Base-by-base conservation (phyloP, 1,140 invertebrate genomes). In the Drosophila obscura region DNA sequence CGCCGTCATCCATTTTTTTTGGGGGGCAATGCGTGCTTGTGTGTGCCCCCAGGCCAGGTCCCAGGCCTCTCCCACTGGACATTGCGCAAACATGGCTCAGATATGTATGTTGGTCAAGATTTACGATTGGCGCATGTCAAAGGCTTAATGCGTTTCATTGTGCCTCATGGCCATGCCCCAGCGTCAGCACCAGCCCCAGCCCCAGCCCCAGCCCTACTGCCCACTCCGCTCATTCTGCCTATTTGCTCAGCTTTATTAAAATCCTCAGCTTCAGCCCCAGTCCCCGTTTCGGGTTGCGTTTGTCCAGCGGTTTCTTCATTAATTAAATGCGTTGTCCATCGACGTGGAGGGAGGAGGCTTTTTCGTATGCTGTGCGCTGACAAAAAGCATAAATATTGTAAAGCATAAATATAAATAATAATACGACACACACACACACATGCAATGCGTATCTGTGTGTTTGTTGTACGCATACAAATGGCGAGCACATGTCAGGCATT, bases 91-190 rank as follows among this genome's bases (percentile, higher is more conserved):
- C 84, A 88, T 73, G 66, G 81, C 64, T 90, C 75, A 90, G 87
- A 90, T 90, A 90, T 90, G 87, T 88, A 90, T 90, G 87, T 88
- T 90, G 85, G 77, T 74, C 85, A 90, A 90, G 87, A 90, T 90
- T 90, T 90, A 90, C 87, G 87, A 90, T 87, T 90, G 87, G 79
- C 87, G 87, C 87, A 90, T 90, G 87, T 90, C 87, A 90, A 90
- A 90, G 87, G 87, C 87, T 90, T 90, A 90, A 90, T 79, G 77
- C 73, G 67, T 61, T 48, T 56, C 58, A 39, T 35, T 51, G 31
- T 7, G 57, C 44, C 44, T 43, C 16, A 15, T 57, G 45, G 24
- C 56, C 67, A 24, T 13, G 28, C 39, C 9, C 13, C 52, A n/a
- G 11, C 9, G 16, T 16, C 28, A 31, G 28, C 8, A 0, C 28